phyloP scores from a whole-genome alignment of 2,113 vertebrate genomes.

The Cygnus atratus region DNA sequence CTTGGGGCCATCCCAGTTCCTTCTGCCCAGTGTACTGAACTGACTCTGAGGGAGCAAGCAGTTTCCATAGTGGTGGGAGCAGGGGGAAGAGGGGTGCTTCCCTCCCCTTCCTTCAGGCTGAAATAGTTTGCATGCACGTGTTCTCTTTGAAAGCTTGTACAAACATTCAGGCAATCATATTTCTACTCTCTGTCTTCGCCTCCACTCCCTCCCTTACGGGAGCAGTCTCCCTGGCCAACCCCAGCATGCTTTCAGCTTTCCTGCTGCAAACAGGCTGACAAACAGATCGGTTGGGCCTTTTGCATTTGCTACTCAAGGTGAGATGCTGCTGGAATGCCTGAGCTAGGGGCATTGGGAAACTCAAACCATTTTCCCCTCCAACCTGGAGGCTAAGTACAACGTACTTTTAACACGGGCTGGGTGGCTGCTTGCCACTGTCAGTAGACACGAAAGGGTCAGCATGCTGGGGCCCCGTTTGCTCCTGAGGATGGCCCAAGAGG shows the following conservation, averaged over 20 bases:
- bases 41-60: not conserved
- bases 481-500: not conserved
- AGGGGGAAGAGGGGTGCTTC: not conserved
- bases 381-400: not conserved
- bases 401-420: not conserved
- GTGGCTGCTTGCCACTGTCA: not conserved
- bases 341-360: not conserved
- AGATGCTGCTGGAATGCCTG: not conserved
- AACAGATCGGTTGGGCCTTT: not conserved
- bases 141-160: not conserved
- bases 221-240: not conserved
- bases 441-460: not conserved
- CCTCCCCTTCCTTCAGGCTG: not conserved
- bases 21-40: not conserved
- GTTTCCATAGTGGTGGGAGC: not conserved
- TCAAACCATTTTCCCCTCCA: not conserved
- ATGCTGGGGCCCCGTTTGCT: not conserved
- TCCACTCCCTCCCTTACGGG: not conserved
- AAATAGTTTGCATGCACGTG: not conserved
- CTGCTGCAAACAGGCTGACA: not conserved
- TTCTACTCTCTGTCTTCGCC: not conserved
- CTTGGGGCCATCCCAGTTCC: not conserved
- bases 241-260: not conserved
- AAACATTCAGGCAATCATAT: not conserved
- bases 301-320: no score